A percentile compares a stretch with the other conserved stretches of the same genome.
Evolutionary conservation across 2,113 vertebrate genomes (phyloP).

Genomic region (Hystrix brachyura): DNA sequence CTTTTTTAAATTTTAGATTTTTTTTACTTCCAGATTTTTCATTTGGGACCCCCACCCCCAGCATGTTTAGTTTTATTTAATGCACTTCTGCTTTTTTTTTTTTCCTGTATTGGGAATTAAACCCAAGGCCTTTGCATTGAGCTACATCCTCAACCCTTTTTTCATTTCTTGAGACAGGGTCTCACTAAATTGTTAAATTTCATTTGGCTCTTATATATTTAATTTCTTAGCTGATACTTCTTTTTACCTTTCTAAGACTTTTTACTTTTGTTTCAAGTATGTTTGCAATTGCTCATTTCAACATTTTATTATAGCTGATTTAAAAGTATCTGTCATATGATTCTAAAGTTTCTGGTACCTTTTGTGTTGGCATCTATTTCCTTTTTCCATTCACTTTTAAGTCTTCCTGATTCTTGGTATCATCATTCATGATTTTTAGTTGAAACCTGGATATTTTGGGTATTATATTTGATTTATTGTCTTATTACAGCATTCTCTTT

Average conservation of each 20-base stretch:
- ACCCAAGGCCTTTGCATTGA: background rate
- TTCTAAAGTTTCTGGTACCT: background rate
- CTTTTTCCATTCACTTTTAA: background rate
- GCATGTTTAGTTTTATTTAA: background rate
- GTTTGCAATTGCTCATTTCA: background rate
- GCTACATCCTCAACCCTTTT: background rate
- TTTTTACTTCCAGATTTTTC: background rate
- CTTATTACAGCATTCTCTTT: background rate
- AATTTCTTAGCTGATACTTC: background rate
- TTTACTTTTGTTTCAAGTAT: conserved; percentile 4
- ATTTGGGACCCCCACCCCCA: no score
- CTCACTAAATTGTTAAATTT: background rate
- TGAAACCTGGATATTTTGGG: background rate
- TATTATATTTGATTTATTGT: background rate
- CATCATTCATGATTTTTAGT: background rate
- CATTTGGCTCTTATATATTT: background rate
- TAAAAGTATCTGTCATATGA: background rate
- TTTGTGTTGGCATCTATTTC: background rate
- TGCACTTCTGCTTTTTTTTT: background rate
- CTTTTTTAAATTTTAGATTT: background rate
- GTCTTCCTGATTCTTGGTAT: background rate
- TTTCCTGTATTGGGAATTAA: background rate
- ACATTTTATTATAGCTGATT: background rate
- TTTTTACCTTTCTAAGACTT: background rate
- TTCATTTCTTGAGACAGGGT: background rate